These are phyloP conservation scores for Brachionus plicatilis DNA, from an alignment of 1,140 invertebrate species.

Conservation along the genomic window DNA sequence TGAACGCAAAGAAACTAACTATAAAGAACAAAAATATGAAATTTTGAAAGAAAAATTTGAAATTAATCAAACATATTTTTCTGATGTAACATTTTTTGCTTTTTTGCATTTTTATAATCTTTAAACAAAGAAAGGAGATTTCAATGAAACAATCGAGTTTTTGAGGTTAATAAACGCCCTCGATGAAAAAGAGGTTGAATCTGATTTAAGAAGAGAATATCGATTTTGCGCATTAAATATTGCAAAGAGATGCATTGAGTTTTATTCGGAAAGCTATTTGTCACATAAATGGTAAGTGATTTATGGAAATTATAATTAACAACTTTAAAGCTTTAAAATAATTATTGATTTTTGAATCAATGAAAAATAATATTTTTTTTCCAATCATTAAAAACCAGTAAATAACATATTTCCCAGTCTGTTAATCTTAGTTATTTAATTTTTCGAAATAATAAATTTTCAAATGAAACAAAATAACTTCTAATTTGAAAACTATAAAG, in stretches of 20 bases:
- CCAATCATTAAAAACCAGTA: too few species aligned
- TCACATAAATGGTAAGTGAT: conserved; percentile 6
- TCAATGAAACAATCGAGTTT: neutral
- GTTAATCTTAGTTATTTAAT: too few species aligned
- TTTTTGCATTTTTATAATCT: neutral
- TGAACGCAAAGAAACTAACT: neutral
- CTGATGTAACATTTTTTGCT: neutral
- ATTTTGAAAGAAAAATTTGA: neutral
- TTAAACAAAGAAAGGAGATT: neutral
- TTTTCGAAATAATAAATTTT: too few species aligned
- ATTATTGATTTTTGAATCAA: too few species aligned
- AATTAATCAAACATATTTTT: neutral
- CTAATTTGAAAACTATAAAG: too few species aligned
- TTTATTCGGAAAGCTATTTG: neutral
- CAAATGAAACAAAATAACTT: too few species aligned
- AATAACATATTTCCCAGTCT: too few species aligned
- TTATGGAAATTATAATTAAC: too few species aligned
- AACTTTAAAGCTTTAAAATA: too few species aligned
- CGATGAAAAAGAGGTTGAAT: neutral
- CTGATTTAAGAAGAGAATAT: neutral
- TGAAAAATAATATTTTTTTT: too few species aligned
- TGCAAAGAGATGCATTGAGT: neutral
- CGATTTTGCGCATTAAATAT: neutral
- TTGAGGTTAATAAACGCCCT: neutral
- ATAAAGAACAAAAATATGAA: neutral